phyloP scores from a whole-genome alignment of 2,797 vertebrate genomes.

The Malurus splendens region DNA sequence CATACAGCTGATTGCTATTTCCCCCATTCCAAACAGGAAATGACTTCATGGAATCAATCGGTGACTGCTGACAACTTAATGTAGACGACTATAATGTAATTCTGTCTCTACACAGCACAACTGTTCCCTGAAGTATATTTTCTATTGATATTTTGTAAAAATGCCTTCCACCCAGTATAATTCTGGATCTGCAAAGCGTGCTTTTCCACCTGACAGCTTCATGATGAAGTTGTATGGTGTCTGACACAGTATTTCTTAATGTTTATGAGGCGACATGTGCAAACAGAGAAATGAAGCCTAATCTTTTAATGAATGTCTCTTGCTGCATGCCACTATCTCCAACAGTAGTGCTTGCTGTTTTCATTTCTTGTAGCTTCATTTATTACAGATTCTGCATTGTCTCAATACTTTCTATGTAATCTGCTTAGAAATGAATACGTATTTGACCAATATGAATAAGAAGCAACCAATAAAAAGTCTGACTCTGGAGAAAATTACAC shows the following conservation, averaged over 20 bases:
- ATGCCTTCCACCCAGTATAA: background rate
- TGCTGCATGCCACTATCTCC: background rate
- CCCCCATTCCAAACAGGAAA: background rate
- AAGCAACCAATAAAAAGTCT: background rate
- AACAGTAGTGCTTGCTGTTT: background rate
- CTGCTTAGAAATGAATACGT: background rate
- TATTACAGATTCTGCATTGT: background rate
- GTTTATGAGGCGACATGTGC: background rate
- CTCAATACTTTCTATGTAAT: background rate
- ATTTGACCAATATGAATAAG: background rate
- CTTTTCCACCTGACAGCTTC: background rate
- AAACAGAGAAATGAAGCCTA: background rate
- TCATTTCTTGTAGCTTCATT: background rate
- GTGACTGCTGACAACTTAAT: slow-evolving; percentile 15
- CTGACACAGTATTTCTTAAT: background rate
- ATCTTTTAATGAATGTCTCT: background rate
- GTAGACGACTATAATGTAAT: background rate
- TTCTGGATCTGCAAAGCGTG: background rate
- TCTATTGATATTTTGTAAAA: slow-evolving; percentile 28
- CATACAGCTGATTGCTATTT: background rate
- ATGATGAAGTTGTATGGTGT: background rate
- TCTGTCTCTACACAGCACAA: background rate
- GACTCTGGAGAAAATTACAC: background rate
- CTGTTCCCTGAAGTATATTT: slow-evolving; percentile 2
- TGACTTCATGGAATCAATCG: background rate